phyloP scores from a whole-genome alignment of 1,140 invertebrate species.

The Pseudachorutes palmiensis region DNA sequence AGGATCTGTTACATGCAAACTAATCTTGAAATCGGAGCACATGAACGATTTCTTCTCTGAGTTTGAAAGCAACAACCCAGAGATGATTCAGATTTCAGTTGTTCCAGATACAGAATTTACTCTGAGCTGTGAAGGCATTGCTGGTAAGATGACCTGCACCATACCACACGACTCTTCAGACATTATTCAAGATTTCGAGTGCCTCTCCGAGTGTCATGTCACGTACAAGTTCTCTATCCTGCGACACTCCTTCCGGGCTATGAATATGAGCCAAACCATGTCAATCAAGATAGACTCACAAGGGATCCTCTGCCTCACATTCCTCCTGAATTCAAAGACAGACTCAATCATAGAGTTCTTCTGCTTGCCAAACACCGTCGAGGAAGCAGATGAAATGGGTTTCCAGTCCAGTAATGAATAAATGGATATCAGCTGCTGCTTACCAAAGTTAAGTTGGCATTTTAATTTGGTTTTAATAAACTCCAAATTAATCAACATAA shows the following conservation, averaged over 20 bases:
- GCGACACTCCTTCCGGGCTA: neutral
- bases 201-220: neutral
- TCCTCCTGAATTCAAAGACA: neutral
- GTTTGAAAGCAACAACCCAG: neutral
- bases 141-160: neutral
- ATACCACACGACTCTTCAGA: neutral
- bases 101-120: neutral
- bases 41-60: neutral
- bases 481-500: too few species aligned
- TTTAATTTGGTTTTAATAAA: too few species aligned
- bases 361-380: neutral
- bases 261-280: conserved; percentile 1
- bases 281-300: neutral
- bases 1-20: neutral
- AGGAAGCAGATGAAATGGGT: neutral
- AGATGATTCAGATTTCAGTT: neutral
- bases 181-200: neutral
- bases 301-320: neutral
- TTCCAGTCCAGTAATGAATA: neutral
- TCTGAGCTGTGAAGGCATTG: neutral
- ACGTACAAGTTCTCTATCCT: neutral
- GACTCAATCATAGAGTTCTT: neutral
- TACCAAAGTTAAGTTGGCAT: conserved; percentile 6
- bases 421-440: conserved; percentile 5
- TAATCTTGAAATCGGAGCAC: neutral